A percentile compares a stretch with the other conserved stretches of the same genome.
Conservation (phyloP, 2,888 invertebrate genomes). For the Limenitis camilla region DNA sequence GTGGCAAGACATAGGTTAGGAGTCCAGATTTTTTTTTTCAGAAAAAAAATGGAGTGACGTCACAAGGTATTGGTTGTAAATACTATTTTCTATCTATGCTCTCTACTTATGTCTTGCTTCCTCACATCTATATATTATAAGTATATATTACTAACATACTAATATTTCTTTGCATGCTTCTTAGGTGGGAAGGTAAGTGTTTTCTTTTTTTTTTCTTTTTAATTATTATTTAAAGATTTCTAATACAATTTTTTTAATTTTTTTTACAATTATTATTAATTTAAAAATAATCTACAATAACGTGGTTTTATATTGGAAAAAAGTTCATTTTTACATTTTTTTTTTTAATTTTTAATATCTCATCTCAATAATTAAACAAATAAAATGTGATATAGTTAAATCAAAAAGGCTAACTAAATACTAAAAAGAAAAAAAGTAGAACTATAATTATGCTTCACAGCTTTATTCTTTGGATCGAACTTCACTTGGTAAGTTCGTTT, state of each 20-base stretch:
- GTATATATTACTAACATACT: constrained; percentile 12
- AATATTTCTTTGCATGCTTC: constrained; percentile 8
- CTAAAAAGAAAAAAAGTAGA: too few relatives aligned
- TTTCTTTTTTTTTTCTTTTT: background rate
- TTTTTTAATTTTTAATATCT: too few relatives aligned
- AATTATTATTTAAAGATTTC: background rate
- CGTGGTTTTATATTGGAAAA: too few relatives aligned
- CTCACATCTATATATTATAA: constrained; percentile 46
- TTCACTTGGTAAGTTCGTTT: too few relatives aligned
- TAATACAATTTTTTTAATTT: background rate
- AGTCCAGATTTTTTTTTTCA: constrained; percentile 33
- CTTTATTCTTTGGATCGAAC: too few relatives aligned
- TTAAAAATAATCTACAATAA: too few relatives aligned
- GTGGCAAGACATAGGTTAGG: constrained; percentile 69
- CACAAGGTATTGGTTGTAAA: constrained; percentile 52
- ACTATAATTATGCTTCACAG: too few relatives aligned
- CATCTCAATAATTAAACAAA: too few relatives aligned
- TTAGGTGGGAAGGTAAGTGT: constrained; percentile 7
- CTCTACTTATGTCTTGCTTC: constrained; percentile 74
- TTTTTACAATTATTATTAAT: too few relatives aligned
- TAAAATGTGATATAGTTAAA: too few relatives aligned
- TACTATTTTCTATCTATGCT: constrained; percentile 37
- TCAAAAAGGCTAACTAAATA: too few relatives aligned
- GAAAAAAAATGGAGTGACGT: constrained; percentile 33
- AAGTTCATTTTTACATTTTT: too few relatives aligned